A percentile compares a stretch with the other conserved stretches of the same genome.
Evolutionary conservation across 53 echinoderm and acorn worm genomes (phyloP).

Genomic region (Echinarachnius parma): DNA sequence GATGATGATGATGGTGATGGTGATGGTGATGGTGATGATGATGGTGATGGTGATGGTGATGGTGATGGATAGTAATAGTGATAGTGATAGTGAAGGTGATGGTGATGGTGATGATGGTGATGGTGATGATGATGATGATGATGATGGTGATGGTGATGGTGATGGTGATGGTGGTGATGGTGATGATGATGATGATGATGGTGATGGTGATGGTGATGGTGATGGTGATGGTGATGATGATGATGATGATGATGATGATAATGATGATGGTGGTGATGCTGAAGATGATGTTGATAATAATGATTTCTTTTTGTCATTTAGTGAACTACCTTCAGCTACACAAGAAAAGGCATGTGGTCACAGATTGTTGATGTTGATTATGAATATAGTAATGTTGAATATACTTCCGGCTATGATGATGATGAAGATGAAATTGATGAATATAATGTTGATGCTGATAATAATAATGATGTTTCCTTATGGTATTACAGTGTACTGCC

Average conservation of each 20-base stretch:
- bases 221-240: slow-evolving; percentile 12
- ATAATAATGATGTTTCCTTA: neutral
- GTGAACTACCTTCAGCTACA: too few species aligned
- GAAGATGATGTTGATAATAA: neutral
- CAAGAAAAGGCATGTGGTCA: too few species aligned
- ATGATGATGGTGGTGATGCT: neutral
- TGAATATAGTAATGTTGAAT: slow-evolving; percentile 5
- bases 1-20: slow-evolving; percentile 6
- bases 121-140: slow-evolving; percentile 16
- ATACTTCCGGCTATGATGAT: neutral
- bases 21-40: slow-evolving; percentile 2
- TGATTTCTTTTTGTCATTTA: too few species aligned
- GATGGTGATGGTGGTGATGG: neutral
- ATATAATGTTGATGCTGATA: neutral
- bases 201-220: slow-evolving; percentile 20
- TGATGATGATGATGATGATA: neutral
- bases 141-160: slow-evolving; percentile 12
- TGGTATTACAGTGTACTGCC: slow-evolving; percentile 65
- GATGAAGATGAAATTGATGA: neutral
- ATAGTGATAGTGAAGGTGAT: neutral
- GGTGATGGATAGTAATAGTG: neutral
- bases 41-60: neutral
- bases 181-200: neutral
- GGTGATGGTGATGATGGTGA: slow-evolving; percentile 16
- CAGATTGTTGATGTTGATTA: neutral